Evolutionary conservation across 2,113 vertebrate species (phyloP).

Genomic region (Bufo gargarizans): DNA sequence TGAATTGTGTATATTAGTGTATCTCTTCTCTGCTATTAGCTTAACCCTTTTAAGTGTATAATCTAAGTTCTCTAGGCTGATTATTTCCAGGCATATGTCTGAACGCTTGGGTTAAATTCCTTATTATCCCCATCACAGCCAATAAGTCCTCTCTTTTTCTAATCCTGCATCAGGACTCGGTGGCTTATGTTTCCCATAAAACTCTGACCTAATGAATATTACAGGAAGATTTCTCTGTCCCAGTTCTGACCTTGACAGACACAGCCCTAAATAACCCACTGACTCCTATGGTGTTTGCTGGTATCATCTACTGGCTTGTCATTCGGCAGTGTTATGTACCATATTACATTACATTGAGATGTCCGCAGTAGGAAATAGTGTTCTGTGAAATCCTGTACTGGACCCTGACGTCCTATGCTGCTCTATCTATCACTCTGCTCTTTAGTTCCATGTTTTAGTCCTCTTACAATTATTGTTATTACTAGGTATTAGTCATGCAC

Average conservation of each 20-base stretch:
- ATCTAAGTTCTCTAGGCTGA: constrained; percentile 37
- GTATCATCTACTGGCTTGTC: background rate
- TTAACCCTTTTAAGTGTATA: constrained; percentile 20
- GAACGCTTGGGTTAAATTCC: constrained; percentile 33
- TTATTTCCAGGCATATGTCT: constrained; percentile 31
- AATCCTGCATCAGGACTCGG: constrained; percentile 24
- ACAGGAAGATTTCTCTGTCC: constrained; percentile 24
- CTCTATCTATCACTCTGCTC: background rate
- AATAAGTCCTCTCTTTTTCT: constrained; percentile 41
- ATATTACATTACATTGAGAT: background rate
- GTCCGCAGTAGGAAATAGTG: background rate
- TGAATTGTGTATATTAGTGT: constrained; percentile 9
- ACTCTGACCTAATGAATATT: constrained; percentile 25
- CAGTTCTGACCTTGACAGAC: constrained; percentile 11
- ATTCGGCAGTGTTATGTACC: background rate
- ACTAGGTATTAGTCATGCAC: too few species aligned
- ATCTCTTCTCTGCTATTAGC: background rate
- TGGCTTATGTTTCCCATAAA: constrained; percentile 34
- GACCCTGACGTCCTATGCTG: background rate
- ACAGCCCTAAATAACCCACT: background rate
- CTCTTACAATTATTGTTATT: background rate
- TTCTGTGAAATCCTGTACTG: background rate
- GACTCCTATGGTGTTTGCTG: background rate
- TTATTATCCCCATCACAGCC: constrained; percentile 36
- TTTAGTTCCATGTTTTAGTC: background rate